Evolutionary conservation across 2,797 vertebrate genomes (phyloP).

Genomic region (Lophius americanus): DNA sequence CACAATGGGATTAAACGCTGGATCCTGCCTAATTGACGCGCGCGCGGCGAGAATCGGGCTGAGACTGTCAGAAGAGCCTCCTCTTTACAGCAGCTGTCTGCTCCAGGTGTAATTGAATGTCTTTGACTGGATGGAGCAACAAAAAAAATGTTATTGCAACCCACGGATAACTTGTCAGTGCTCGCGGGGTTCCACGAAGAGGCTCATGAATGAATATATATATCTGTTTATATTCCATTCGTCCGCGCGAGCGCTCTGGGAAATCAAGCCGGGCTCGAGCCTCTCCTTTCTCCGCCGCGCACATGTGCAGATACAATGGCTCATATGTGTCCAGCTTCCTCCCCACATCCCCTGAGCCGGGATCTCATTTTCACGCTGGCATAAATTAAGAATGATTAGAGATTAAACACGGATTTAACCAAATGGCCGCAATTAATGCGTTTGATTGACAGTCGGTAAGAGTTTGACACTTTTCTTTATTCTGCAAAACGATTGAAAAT

Average conservation of each 20-base stretch:
- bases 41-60: constrained; percentile 72
- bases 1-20: constrained; percentile 89
- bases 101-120: constrained; percentile 91
- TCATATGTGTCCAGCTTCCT: constrained; percentile 84
- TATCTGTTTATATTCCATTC: constrained; percentile 86
- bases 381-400: constrained; percentile 99
- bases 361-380: constrained; percentile 93
- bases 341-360: constrained; percentile 86
- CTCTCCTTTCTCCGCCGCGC: constrained; percentile 40
- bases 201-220: constrained; percentile 87
- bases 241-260: constrained; percentile 87
- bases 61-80: constrained; percentile 32
- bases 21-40: constrained; percentile 87
- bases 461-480: neutral
- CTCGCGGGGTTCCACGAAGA: constrained; percentile 80
- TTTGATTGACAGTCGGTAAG: constrained; percentile 83
- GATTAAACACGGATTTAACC: constrained; percentile 90
- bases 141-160: constrained; percentile 86
- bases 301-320: constrained; percentile 71
- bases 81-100: constrained; percentile 85
- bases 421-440: constrained; percentile 86
- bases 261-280: constrained; percentile 86
- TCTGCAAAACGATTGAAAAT: too few relatives aligned
- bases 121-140: constrained; percentile 83
- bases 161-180: constrained; percentile 91